Evolutionary conservation across 2,888 invertebrate genomes (phyloP).

Genomic region (Cantharis rustica): DNA sequence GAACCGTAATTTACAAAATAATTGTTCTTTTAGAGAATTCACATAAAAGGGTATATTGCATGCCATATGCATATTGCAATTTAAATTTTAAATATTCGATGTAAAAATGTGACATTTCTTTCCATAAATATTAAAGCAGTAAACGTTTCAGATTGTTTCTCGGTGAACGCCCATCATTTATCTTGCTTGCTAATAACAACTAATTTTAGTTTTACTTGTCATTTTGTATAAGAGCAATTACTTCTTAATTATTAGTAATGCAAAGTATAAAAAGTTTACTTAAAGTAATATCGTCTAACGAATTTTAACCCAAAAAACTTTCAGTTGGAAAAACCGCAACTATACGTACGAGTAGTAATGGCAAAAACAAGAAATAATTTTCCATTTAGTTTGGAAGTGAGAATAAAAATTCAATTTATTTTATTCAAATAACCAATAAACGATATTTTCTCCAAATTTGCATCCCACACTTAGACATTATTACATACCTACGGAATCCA

Average conservation of each 20-base stretch:
- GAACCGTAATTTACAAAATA: not conserved
- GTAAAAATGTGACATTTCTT: not conserved
- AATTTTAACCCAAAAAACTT: no score
- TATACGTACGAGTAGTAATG: no score
- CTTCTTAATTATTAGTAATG: not conserved
- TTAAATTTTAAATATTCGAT: not conserved
- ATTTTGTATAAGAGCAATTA: not conserved
- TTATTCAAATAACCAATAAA: not conserved
- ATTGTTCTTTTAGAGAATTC: not conserved
- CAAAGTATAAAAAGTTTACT: no score
- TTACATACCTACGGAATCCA: constrained; percentile 1
- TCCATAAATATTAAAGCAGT: not conserved
- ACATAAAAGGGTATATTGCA: not conserved
- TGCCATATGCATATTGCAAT: not conserved
- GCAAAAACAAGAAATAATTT: no score
- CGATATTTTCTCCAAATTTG: not conserved
- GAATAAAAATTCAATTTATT: not conserved
- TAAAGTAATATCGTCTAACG: no score
- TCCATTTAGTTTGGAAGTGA: not conserved
- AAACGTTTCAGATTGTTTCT: not conserved
- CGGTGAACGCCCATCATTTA: not conserved
- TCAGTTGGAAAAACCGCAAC: no score
- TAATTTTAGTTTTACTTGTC: not conserved
- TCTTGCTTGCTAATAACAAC: not conserved
- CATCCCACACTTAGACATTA: not conserved